phyloP scores from a whole-genome alignment of 2,888 invertebrate species.

The Oscheius myriophilus region DNA sequence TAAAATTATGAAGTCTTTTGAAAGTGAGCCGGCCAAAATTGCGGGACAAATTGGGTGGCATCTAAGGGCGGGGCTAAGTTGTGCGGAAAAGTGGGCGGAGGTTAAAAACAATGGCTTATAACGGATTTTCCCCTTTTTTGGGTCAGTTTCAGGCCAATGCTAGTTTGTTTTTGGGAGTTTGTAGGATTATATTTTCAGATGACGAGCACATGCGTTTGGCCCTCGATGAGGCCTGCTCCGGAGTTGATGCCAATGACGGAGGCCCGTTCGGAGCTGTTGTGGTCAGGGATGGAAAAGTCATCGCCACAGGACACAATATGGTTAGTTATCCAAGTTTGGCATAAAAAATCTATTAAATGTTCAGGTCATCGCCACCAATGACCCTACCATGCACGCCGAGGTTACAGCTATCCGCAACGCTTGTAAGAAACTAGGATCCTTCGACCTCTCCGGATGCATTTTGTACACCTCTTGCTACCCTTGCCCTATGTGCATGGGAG shows the following conservation, averaged over 20 bases:
- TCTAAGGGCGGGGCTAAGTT: too few relatives aligned
- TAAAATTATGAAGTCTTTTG: too few relatives aligned
- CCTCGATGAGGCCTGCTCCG: conserved; percentile 60
- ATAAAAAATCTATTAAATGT: neutral
- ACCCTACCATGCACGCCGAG: conserved; percentile 69
- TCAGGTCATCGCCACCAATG: conserved; percentile 56
- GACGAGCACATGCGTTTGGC: conserved; percentile 58
- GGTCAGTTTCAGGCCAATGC: too few relatives aligned
- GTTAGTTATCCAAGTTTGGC: conserved; percentile 27
- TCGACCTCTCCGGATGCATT: conserved; percentile 54
- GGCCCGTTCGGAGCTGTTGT: conserved; percentile 69
- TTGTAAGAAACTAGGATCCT: conserved; percentile 51
- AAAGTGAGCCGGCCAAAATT: too few relatives aligned
- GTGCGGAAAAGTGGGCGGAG: too few relatives aligned
- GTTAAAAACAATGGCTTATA: too few relatives aligned
- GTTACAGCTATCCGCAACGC: conserved; percentile 65
- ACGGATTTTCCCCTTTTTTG: too few relatives aligned
- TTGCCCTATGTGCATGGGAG: conserved; percentile 69
- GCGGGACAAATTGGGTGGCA: too few relatives aligned
- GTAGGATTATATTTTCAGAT: conserved; percentile 34
- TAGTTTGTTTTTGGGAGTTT: too few relatives aligned
- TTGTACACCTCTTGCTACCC: conserved; percentile 69
- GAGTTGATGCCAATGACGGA: conserved; percentile 60
- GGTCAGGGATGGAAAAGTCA: conserved; percentile 59
- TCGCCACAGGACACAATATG: conserved; percentile 66